Percentiles rank a stretch among this genome's conserved stretches.
Conservation (phyloP, 2,113 vertebrate genomes). For the Mixornis gularis region DNA sequence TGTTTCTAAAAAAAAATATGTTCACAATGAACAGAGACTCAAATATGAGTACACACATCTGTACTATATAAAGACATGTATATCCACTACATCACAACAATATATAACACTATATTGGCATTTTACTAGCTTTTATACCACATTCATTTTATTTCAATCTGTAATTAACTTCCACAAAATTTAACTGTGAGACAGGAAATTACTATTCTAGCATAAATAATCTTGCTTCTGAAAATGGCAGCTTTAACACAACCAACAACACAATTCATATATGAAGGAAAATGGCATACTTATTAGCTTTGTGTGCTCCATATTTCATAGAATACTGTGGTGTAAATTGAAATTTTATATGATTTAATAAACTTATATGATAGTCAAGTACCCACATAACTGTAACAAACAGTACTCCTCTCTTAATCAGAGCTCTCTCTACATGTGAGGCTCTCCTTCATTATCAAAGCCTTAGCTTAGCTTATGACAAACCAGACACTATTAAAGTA, state of each 20-base stretch:
- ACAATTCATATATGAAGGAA: slow-evolving; percentile 65
- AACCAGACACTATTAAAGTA: slow-evolving; percentile 33
- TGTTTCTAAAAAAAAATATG: background rate
- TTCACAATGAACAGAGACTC: background rate
- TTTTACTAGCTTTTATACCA: slow-evolving; percentile 52
- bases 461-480: slow-evolving; percentile 20
- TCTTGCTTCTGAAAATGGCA: slow-evolving; percentile 57
- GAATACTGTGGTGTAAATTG: slow-evolving; percentile 71
- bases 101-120: slow-evolving; percentile 17
- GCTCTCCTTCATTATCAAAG: slow-evolving; percentile 42
- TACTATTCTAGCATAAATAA: slow-evolving; percentile 69
- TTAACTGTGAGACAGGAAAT: slow-evolving; percentile 71
- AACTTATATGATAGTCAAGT: slow-evolving; percentile 72
- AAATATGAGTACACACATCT: background rate
- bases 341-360: slow-evolving; percentile 79
- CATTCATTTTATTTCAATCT: slow-evolving; percentile 70
- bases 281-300: slow-evolving; percentile 68
- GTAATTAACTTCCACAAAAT: slow-evolving; percentile 76
- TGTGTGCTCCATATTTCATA: slow-evolving; percentile 70
- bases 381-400: slow-evolving; percentile 69
- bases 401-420: slow-evolving; percentile 50
- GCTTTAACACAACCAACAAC: slow-evolving; percentile 69
- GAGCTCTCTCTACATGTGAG: background rate
- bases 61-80: background rate
- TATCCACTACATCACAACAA: background rate